Evolutionary conservation across 2,113 vertebrate genomes (phyloP).

Genomic region (Otus sunia): DNA sequence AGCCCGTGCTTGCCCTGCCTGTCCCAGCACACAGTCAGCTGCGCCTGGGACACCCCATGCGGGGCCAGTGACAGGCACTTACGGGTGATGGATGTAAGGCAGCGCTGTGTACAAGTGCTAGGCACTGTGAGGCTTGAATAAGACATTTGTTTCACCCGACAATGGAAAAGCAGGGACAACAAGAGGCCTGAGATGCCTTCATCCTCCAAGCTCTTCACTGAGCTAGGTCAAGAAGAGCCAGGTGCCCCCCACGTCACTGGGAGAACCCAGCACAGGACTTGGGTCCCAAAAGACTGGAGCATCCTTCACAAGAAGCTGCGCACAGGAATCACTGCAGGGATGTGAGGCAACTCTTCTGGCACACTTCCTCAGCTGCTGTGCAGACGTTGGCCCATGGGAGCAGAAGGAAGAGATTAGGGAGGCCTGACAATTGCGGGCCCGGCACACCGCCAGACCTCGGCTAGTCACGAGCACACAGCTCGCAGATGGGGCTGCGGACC

Average conservation of each 20-base stretch:
- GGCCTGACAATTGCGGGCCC: not conserved
- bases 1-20: not conserved
- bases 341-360: fast-evolving
- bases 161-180: not conserved
- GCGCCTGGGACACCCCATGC: not conserved
- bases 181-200: not conserved
- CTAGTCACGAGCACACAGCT: not conserved
- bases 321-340: not conserved
- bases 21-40: not conserved
- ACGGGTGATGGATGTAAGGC: fast-evolving
- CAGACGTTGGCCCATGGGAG: fast-evolving
- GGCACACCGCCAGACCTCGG: not conserved
- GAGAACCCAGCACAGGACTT: not conserved
- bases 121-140: fast-evolving
- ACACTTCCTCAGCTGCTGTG: not conserved
- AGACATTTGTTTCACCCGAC: not conserved
- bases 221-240: not conserved
- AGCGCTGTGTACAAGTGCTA: fast-evolving
- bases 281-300: fast-evolving
- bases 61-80: not conserved
- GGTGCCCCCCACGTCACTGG: fast-evolving
- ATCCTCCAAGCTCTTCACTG: not conserved
- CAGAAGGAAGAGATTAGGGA: not conserved
- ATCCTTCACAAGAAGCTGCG: not conserved
- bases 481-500: not conserved